phyloP scores from a whole-genome alignment of 53 echinoderm and acorn worm species.

The Echinarachnius parma region DNA sequence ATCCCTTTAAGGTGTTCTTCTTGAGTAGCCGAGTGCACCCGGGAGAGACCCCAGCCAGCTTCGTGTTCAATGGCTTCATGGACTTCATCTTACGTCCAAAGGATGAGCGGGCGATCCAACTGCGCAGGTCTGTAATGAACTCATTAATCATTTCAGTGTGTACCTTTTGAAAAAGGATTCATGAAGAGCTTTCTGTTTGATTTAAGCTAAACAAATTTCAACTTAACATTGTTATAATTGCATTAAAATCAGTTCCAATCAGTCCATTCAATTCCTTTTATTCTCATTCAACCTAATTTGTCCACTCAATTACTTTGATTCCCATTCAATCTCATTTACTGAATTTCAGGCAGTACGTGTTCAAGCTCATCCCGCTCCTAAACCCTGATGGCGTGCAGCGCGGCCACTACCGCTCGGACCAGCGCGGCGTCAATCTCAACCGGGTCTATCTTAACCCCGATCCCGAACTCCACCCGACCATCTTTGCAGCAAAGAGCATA shows the following conservation, averaged over 20 bases:
- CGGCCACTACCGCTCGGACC: constrained; percentile 93
- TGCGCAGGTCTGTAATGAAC: no score
- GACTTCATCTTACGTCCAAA: constrained; percentile 91
- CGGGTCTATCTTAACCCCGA: constrained; percentile 84
- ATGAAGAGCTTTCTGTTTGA: no score
- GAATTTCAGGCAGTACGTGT: constrained; percentile 84
- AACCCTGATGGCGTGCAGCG: constrained; percentile 97
- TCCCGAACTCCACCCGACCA: constrained; percentile 69
- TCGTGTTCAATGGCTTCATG: constrained; percentile 96
- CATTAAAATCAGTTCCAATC: no score
- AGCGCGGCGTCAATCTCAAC: constrained; percentile 88
- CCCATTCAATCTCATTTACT: no score
- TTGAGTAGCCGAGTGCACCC: constrained; percentile 93
- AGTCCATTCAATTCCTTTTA: no score
- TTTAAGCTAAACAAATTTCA: no score
- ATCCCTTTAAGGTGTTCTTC: constrained; percentile 74
- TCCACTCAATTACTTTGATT: no score
- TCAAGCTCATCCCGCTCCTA: constrained; percentile 85
- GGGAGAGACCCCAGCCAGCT: constrained; percentile 94
- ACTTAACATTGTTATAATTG: no score
- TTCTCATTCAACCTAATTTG: no score
- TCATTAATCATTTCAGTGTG: no score
- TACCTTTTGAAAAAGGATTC: no score
- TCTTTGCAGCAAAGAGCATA: constrained; percentile 85
- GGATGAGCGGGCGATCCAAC: constrained; percentile 88